phyloP scores from a whole-genome alignment of 1,140 invertebrate species.

The Drosophila murphyi region DNA sequence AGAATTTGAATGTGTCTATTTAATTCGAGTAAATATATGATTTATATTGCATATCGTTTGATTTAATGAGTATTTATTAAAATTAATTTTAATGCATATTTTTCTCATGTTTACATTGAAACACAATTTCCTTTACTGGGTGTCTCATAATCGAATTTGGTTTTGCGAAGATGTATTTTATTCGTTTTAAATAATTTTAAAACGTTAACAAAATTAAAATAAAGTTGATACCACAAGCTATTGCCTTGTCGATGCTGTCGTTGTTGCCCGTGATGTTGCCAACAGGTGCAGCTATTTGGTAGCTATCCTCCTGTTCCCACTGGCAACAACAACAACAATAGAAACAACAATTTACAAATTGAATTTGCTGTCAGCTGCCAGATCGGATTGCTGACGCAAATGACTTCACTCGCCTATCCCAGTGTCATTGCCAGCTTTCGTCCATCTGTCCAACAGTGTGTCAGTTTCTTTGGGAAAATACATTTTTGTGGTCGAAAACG shows the following conservation, averaged over 20 bases:
- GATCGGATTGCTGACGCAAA: constrained; percentile 79
- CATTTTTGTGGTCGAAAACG: constrained; percentile 65
- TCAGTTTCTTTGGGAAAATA: constrained; percentile 47
- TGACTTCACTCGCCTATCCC: constrained; percentile 61
- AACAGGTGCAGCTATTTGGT: constrained; percentile 74
- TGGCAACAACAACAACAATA: constrained; percentile 20
- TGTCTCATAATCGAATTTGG: background rate
- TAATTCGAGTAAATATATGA: background rate
- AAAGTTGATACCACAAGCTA: constrained; percentile 5
- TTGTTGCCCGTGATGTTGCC: constrained; percentile 52
- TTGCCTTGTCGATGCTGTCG: constrained; percentile 21
- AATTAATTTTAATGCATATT: too few species aligned
- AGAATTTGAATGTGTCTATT: constrained; percentile 10
- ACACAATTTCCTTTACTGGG: background rate
- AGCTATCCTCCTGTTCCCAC: constrained; percentile 7
- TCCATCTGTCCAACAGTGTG: constrained; percentile 14
- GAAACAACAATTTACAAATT: constrained; percentile 74
- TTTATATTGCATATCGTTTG: too few species aligned
- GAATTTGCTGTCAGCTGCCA: constrained; percentile 78
- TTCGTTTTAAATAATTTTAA: constrained; percentile 23
- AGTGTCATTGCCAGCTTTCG: constrained; percentile 12
- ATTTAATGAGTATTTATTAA: too few species aligned
- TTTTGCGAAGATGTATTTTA: background rate
- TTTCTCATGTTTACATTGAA: too few species aligned
- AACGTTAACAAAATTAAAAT: constrained; percentile 19